Evolutionary conservation across 1,140 invertebrate species (phyloP), one percentile per base, ranked within the genome.

Genomic region (Hyphantria cunea): DNA sequence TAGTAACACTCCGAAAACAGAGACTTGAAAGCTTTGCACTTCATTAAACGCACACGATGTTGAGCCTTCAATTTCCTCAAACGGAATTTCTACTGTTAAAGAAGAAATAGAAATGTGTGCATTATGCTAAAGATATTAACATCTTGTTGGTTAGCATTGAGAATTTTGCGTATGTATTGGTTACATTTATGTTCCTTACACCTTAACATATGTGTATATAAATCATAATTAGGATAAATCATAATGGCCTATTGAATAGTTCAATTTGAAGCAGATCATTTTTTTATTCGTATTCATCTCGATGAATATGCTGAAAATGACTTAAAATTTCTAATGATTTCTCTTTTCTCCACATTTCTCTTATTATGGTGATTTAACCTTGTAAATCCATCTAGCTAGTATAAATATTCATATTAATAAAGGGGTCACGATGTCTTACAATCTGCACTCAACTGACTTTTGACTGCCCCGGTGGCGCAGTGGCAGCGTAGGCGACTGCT

Each of bases 131-230:
- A 48, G 49, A 14, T 14, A 31, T 32, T 49, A 11, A n/a, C 41
- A 15, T 45, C 33, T 58, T 58, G 55, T 58, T 48, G 13, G 34
- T n/a, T 39, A 58, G 11, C 37, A 58, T 58, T 58, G 37, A 48
- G 55, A 58, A 31, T 15, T 56, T 55, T 41, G 13, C 13, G 53
- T 13, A 12, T 47, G 14, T 56, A 56, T 56, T 56, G 53, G 53
- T 56, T 47, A 56, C 42, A 33, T 34, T 11, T 9, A 25, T 56
- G 53, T 25, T 3, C 17, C 17, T 1, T 25, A n/a, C 14, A 34
- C 15, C n/a, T n/a, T n/a, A n/a, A n/a, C 5, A 32, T 44, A 54
- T 54, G 10, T 1, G 12, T 56, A 2, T 14, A 33, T 25, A 25
- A 25, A 5, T 25, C 1, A 25, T 25, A 25, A 25, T 25, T 3